These are phyloP conservation scores for Elysia crispata DNA, from an alignment of 2,888 invertebrate genomes.

Conservation along the genomic window DNA sequence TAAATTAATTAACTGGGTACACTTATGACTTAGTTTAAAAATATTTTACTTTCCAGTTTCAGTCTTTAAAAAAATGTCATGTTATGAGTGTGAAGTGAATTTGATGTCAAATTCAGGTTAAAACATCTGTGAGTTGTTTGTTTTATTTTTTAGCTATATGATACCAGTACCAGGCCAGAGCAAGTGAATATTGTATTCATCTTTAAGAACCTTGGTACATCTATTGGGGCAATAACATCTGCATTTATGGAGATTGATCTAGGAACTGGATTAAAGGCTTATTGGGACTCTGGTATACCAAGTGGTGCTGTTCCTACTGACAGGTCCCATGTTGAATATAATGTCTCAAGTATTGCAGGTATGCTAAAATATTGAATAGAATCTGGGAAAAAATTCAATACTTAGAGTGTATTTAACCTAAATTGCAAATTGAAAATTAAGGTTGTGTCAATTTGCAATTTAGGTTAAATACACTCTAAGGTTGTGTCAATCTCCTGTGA, in stretches of 20 bases:
- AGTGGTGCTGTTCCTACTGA: constrained; percentile 14
- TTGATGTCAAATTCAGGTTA: no score
- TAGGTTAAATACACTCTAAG: no score
- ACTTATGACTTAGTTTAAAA: no score
- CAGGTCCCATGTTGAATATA: constrained; percentile 31
- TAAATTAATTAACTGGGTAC: no score
- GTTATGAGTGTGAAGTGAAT: no score
- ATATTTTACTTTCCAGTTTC: no score
- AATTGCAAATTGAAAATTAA: no score
- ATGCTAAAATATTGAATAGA: neutral
- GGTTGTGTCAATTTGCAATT: no score
- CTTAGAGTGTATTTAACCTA: no score
- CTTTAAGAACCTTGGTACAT: constrained; percentile 12
- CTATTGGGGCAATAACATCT: neutral
- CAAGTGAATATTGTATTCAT: constrained; percentile 41
- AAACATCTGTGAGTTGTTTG: neutral
- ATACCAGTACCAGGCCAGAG: constrained; percentile 35
- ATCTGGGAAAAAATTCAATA: no score
- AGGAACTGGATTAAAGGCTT: constrained; percentile 24
- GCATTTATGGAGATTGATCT: constrained; percentile 37
- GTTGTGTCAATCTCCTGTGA: no score
- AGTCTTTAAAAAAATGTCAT: no score
- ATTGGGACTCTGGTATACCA: constrained; percentile 43
- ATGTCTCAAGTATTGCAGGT: constrained; percentile 28
- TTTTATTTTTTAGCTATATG: constrained; percentile 27